These are phyloP conservation scores for Cataglyphis rosenhaueri DNA, from an alignment of 2,888 invertebrate genomes.

Conservation along the genomic window DNA sequence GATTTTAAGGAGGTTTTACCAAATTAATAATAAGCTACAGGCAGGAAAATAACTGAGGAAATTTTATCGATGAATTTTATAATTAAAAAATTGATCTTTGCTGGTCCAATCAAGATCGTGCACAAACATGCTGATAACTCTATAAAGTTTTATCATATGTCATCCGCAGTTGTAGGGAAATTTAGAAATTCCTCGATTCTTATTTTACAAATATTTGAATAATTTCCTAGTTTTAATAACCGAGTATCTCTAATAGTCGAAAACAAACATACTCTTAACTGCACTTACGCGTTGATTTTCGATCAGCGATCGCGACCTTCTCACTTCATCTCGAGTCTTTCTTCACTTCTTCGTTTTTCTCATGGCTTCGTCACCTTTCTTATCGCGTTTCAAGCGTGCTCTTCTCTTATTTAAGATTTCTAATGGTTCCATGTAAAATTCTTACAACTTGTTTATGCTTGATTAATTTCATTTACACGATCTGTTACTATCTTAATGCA, in stretches of 20 bases:
- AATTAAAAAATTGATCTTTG: neutral
- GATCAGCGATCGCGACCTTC: slow-evolving; percentile 61
- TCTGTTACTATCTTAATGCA: neutral
- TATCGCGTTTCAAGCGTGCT: neutral
- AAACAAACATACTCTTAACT: slow-evolving; percentile 11
- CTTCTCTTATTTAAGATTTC: neutral
- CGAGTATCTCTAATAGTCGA: neutral
- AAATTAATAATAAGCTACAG: too few relatives aligned
- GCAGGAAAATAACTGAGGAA: too few relatives aligned
- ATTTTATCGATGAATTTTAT: neutral
- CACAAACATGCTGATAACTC: neutral
- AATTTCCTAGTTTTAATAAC: neutral
- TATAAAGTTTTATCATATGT: neutral
- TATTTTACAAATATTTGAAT: neutral
- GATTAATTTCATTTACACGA: neutral
- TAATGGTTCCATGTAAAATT: neutral
- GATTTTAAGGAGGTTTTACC: neutral
- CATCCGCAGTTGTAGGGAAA: neutral
- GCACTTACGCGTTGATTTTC: slow-evolving; percentile 64
- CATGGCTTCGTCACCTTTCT: neutral
- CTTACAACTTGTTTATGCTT: neutral
- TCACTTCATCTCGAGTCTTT: slow-evolving; percentile 58
- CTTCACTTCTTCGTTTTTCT: slow-evolving; percentile 40
- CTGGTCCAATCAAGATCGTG: neutral
- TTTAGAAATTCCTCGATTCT: neutral